These are phyloP conservation scores for Oscheius sp. DNA, from an alignment of 2,888 invertebrate species.

Conservation along the genomic window DNA sequence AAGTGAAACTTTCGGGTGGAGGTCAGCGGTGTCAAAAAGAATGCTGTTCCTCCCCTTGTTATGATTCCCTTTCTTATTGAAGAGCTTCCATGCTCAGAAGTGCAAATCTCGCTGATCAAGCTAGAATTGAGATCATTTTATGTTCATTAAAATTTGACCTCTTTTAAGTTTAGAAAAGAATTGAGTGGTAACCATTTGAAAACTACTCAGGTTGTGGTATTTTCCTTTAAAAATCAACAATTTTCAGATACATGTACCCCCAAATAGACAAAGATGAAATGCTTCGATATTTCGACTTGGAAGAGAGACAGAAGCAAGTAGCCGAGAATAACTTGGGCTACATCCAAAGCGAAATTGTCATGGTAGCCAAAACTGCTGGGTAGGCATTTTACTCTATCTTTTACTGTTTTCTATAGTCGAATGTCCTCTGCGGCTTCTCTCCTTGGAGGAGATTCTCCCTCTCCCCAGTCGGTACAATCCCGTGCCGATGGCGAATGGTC, in stretches of 20 bases:
- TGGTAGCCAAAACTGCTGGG: conserved; percentile 72
- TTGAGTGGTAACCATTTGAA: no score
- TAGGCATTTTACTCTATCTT: conserved; percentile 25
- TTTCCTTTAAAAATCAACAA: no score
- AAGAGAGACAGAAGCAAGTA: conserved; percentile 63
- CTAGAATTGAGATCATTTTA: no score
- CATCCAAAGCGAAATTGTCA: conserved; percentile 72
- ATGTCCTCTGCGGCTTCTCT: conserved; percentile 54
- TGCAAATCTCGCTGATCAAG: no score
- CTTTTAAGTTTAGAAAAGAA: no score
- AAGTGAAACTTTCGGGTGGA: no score
- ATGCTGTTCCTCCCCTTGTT: no score
- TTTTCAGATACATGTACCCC: conserved; percentile 67
- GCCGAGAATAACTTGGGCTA: conserved; percentile 70
- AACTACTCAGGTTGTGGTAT: no score
- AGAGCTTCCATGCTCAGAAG: no score
- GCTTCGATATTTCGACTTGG: conserved; percentile 70
- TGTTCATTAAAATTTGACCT: no score
- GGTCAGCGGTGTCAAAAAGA: no score
- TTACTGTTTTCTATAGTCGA: conserved; percentile 45
- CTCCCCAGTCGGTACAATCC: conserved; percentile 67
- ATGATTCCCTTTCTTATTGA: no score
- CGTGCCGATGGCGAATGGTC: conserved; percentile 72
- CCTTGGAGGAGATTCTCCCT: conserved; percentile 70
- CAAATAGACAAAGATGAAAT: conserved; percentile 72